Conservation (phyloP, 2,888 invertebrate species). For the Digitonthophagus gazella region DNA sequence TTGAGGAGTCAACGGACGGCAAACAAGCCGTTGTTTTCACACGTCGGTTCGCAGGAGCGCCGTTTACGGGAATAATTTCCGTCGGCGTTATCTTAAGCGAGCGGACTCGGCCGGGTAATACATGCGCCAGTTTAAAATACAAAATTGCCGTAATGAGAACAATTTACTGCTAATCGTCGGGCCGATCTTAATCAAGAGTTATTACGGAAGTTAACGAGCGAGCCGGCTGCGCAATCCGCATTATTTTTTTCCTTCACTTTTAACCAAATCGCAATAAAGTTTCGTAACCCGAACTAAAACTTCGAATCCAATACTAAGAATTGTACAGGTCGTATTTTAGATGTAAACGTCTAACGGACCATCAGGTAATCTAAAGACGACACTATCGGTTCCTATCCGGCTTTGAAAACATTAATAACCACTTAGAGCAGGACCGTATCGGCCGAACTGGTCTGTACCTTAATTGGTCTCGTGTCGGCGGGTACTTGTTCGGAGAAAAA, state of each 20-base stretch:
- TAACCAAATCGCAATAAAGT: too few species aligned
- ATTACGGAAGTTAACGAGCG: constrained; percentile 51
- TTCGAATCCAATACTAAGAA: too few species aligned
- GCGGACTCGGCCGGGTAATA: constrained; percentile 50
- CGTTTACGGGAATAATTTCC: constrained; percentile 47
- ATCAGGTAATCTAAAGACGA: background rate
- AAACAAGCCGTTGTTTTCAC: constrained; percentile 22
- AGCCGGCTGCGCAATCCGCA: constrained; percentile 28
- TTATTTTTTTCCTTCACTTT: constrained; percentile 3
- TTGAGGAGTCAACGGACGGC: background rate
- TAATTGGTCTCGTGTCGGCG: background rate
- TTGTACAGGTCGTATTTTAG: too few species aligned
- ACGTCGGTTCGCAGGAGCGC: constrained; percentile 11
- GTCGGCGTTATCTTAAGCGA: constrained; percentile 49
- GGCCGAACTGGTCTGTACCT: background rate
- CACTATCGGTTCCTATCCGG: background rate
- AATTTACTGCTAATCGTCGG: constrained; percentile 54
- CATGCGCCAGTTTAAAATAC: constrained; percentile 54
- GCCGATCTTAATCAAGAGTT: constrained; percentile 53
- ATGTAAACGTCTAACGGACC: background rate
- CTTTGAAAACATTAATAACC: background rate
- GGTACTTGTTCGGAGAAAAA: background rate
- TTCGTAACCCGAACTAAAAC: too few species aligned
- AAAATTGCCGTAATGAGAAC: constrained; percentile 55
- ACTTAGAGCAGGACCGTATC: background rate